Evolutionary conservation across 2,113 vertebrate genomes (phyloP).

Genomic region (Carollia perspicillata): DNA sequence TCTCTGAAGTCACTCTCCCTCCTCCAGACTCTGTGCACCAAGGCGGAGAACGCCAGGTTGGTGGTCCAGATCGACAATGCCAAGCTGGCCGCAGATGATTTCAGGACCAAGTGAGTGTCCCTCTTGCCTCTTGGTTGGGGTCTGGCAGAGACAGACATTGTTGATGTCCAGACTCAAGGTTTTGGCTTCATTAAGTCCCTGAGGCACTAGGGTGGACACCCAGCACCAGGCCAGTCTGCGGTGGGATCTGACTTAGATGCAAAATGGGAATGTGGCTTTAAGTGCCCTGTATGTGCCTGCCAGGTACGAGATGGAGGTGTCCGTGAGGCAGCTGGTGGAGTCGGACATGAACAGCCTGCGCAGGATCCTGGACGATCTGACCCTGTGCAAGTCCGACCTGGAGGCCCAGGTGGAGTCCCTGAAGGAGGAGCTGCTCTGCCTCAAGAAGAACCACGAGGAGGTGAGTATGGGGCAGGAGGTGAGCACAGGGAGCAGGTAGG

Average conservation of each 20-base stretch:
- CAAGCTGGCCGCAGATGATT: conserved; percentile 90
- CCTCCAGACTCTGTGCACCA: conserved; percentile 77
- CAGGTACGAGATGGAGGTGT: conserved; percentile 88
- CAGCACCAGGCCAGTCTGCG: background rate
- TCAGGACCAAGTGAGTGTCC: conserved; percentile 89
- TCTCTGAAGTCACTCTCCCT: background rate
- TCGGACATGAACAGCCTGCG: conserved; percentile 84
- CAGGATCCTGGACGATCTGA: conserved; percentile 89
- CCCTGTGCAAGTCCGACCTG: conserved; percentile 84
- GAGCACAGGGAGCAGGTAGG: background rate
- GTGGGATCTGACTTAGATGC: background rate
- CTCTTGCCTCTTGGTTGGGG: background rate
- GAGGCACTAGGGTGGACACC: background rate
- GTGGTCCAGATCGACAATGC: conserved; percentile 89
- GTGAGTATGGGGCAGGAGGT: conserved; percentile 64
- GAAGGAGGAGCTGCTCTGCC: conserved; percentile 88
- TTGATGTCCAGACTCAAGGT: background rate
- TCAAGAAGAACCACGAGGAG: conserved; percentile 92
- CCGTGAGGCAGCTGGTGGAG: conserved; percentile 87
- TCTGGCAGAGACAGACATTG: background rate
- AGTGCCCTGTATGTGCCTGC: background rate
- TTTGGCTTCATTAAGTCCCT: background rate
- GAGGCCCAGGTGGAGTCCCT: conserved; percentile 91
- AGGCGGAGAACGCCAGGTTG: conserved; percentile 80
- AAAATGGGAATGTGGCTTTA: background rate